Conservation (phyloP, 2,888 invertebrate genomes). For the Apotomis turbidana region DNA sequence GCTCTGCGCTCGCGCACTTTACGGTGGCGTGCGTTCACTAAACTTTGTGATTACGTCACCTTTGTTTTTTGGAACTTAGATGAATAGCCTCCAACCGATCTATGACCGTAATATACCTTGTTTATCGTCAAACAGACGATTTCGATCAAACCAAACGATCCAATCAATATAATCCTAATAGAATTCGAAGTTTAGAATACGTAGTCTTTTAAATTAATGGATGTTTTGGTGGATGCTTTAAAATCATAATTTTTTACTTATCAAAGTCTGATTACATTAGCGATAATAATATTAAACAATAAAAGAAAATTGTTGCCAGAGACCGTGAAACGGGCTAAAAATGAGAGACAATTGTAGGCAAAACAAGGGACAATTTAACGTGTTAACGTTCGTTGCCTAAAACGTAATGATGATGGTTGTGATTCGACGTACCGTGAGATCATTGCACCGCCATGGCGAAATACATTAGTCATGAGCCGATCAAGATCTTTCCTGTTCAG, state of each 20-base stretch:
- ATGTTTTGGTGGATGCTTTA: slow-evolving; percentile 2
- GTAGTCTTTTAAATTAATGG: not conserved
- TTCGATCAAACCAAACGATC: slow-evolving; percentile 24
- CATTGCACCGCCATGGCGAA: slow-evolving; percentile 64
- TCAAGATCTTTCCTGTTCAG: slow-evolving; percentile 60
- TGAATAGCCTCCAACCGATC: slow-evolving; percentile 70
- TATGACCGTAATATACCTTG: slow-evolving; percentile 59
- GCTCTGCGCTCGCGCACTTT: slow-evolving; percentile 28
- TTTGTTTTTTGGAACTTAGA: slow-evolving; percentile 68
- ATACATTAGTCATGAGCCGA: slow-evolving; percentile 61
- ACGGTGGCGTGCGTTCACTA: slow-evolving; percentile 69
- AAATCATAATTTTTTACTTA: not conserved
- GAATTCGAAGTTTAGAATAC: not conserved
- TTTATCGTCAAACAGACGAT: slow-evolving; percentile 25
- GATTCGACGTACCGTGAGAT: slow-evolving; percentile 52
- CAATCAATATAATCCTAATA: slow-evolving; percentile 26
- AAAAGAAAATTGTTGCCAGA: slow-evolving; percentile 3
- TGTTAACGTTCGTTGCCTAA: slow-evolving; percentile 47
- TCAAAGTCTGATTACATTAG: not conserved
- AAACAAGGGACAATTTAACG: slow-evolving; percentile 34
- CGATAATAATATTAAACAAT: not conserved
- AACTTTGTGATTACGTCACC: slow-evolving; percentile 78
- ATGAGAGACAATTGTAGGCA: slow-evolving; percentile 24
- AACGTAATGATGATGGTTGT: slow-evolving; percentile 46
- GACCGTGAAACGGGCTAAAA: slow-evolving; percentile 16